A percentile compares a stretch with the other conserved stretches of the same genome.
Conservation (phyloP, 2,888 invertebrate genomes). For the Cylindroiulus punctatus region DNA sequence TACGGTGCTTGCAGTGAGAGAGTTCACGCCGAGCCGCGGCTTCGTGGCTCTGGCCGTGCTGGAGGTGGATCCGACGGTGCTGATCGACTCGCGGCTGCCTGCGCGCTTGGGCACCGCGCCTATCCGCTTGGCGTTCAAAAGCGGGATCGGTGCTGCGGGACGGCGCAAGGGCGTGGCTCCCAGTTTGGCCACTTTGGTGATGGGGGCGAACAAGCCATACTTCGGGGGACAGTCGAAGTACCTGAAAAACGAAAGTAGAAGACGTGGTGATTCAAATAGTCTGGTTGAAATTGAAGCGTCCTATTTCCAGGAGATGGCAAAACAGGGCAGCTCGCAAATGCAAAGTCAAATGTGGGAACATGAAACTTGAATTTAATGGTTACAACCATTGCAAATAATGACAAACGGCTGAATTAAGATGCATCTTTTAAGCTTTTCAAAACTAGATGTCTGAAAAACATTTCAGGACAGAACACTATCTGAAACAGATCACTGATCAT, state of each 20-base stretch:
- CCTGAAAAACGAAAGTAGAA: constrained; percentile 68
- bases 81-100: constrained; percentile 82
- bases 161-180: constrained; percentile 71
- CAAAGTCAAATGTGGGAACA: too few species aligned
- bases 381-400: too few species aligned
- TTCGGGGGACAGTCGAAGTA: constrained; percentile 93
- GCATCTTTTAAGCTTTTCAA: too few species aligned
- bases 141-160: constrained; percentile 63
- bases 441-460: too few species aligned
- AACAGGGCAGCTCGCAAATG: constrained; percentile 8
- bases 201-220: constrained; percentile 92
- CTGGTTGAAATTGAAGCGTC: too few species aligned
- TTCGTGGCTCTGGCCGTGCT: constrained; percentile 68
- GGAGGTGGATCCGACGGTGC: constrained; percentile 78
- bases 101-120: constrained; percentile 64
- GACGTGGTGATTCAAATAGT: neutral
- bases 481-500: neutral
- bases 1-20: constrained; percentile 66
- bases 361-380: too few species aligned
- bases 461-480: too few species aligned
- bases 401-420: too few species aligned
- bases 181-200: constrained; percentile 87
- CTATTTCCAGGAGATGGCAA: neutral
- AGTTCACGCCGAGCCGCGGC: constrained; percentile 81
- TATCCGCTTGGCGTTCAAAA: constrained; percentile 64